Evolutionary conservation across 2,888 invertebrate species (phyloP), one percentile per base, ranked within the genome.

Genomic region (Drepana falcataria): DNA sequence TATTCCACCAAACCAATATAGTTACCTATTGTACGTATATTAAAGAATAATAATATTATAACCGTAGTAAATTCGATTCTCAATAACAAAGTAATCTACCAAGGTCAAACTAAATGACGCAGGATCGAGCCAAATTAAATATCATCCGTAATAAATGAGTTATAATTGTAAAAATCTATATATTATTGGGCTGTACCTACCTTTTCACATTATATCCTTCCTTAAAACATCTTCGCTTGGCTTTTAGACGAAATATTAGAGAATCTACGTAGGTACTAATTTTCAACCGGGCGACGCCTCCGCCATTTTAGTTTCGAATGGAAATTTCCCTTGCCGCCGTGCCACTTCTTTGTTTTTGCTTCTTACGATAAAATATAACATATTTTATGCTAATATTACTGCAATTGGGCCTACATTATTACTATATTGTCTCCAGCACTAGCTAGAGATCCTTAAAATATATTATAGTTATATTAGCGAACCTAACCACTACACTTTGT

Each of bases 241-340:
- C 66, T 63, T 65, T 54, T 58, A 63, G 57, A 60, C 64, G 63
- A 65, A 40, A 67, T 68, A 69, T 66, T 67, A 63, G 65, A 63
- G 68, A 64, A 71, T 73, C 66, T 77, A 75, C 75, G 73, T 73
- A 74, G 70, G n/a, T n/a, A n/a, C n/a, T 69, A 63, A 55, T 69
- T 59, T 65, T 80, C 77, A 83, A 78, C 85, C 83, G 80, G 82
- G 82, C 81, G 85, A 83, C 73, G 83, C 73, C 71, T 79, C 78
- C 71, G 86, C 83, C 86, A 86, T 86, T 74, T 81, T 84, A 63
- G 63, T 63, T 51, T 58, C 57, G 68, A 71, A 73, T 68, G 70
- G 72, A 68, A n/a, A n/a, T n/a, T n/a, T n/a, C n/a, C 73, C 71
- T 75, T 72, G 71, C 72, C 72, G 65, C 71, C 68, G 74, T 67